Percentiles rank a stretch among this genome's conserved stretches.
These are phyloP conservation scores for Acanthaster planci DNA, from an alignment of 35 echinoderm and acorn worm species.

Conservation along the genomic window DNA sequence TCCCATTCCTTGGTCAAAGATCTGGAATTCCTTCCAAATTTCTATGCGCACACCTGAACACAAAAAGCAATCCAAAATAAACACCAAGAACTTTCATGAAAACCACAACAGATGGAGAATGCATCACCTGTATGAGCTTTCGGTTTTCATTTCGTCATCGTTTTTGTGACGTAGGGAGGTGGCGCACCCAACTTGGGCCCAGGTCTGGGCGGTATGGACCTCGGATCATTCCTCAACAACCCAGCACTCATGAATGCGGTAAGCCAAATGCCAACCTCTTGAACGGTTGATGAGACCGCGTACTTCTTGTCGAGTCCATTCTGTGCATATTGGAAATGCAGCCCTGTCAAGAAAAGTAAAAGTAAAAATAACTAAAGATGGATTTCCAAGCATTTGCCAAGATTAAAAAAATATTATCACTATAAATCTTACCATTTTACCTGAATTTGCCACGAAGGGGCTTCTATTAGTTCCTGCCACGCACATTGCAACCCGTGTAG, in stretches of 20 bases:
- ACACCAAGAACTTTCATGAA: too few species aligned
- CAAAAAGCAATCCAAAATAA: too few species aligned
- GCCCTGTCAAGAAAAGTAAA: background rate
- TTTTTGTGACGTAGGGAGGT: conserved; percentile 23
- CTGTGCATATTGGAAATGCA: background rate
- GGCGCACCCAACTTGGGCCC: conserved; percentile 48
- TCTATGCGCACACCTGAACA: too few species aligned
- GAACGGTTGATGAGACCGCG: background rate
- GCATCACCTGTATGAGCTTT: background rate
- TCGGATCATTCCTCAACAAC: conserved; percentile 81
- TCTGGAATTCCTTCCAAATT: too few species aligned
- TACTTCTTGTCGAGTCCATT: background rate
- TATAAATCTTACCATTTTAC: too few species aligned
- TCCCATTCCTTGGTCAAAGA: too few species aligned
- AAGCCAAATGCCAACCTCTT: conserved; percentile 44
- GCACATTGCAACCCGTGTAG: too few species aligned
- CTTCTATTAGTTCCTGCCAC: too few species aligned
- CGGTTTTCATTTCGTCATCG: background rate
- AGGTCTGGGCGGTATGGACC: conserved; percentile 70
- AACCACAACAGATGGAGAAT: too few species aligned
- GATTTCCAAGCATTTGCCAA: background rate
- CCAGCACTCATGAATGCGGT: conserved; percentile 96
- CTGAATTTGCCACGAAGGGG: too few species aligned
- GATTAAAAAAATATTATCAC: conserved; percentile 2
- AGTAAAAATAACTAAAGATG: background rate